Base-by-base conservation (phyloP, 2,113 vertebrate genomes). In the Isichthys henryi region DNA sequence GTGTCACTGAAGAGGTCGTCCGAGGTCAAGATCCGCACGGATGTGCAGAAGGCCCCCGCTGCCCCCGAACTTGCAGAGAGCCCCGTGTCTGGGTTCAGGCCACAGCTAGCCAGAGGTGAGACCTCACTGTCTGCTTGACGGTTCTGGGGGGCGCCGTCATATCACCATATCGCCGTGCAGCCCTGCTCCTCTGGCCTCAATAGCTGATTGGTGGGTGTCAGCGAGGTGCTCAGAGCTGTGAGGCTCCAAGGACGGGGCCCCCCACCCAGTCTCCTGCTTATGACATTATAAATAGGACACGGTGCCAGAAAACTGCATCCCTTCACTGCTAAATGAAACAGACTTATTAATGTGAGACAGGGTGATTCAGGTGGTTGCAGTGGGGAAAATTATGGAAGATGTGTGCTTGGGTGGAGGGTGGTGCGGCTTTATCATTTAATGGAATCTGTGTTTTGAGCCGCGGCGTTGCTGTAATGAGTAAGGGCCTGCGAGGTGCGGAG, bases 1-100 rank as follows among this genome's bases (percentile, higher is more conserved):
- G 91, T 94, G 88, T 95, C 94, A 27, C 58, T 93, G 85, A 94
- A 91, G 92, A 95, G 93, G 88, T 94, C 94, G 0, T 48, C 91
- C 10, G 95, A 95, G 87, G 87, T 94, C 52, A 94, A 90, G 50
- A 17, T 90, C 43, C 89, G 88, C 43, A 91, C 91, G n/a, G 93
- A 94, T 21, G 70, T 91, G 88, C 93, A 88, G 90, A 91, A 90
- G 89, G 85, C 91, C 1, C 88, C 94, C 10, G 88, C 89, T 5
- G 86, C 89, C 62, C 62, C 62, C 1, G 94, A 95, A 43, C 35
- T 87, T 0, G 6, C 48, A 2, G 88, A 92, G n/a, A 50, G 58
- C n/a, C 53, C 56, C 49, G 86, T 90, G 84, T 89, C 56, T 88
- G 91, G 66, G 50, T 83, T 89, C 48, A 21, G 92, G 89, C 92